phyloP scores from a whole-genome alignment of 2,113 vertebrate genomes.

The Rhagologus leucostigma region DNA sequence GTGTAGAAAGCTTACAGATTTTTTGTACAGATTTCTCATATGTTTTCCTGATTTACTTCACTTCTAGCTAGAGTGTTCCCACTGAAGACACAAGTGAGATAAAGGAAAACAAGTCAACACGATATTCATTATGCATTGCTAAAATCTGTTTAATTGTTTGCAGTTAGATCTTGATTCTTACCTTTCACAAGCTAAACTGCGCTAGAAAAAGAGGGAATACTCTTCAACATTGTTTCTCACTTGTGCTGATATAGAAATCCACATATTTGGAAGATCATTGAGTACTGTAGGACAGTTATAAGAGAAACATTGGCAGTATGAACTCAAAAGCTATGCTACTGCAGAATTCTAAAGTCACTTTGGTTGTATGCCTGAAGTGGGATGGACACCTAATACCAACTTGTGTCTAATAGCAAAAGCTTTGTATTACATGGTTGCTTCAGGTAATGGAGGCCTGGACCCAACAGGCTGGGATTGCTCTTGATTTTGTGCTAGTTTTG shows the following conservation, averaged over 20 bases:
- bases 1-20: neutral
- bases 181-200: neutral
- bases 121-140: neutral
- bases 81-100: neutral
- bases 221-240: neutral
- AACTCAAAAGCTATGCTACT: neutral
- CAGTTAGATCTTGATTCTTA: neutral
- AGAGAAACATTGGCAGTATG: neutral
- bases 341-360: neutral
- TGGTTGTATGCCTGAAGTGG: neutral
- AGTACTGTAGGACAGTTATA: neutral
- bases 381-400: neutral
- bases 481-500: neutral
- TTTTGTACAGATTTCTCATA: neutral
- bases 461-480: neutral
- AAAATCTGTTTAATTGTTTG: neutral
- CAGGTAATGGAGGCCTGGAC: neutral
- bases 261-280: neutral
- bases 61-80: neutral
- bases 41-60: neutral
- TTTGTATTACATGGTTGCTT: neutral
- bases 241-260: neutral
- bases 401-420: neutral
- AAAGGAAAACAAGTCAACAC: neutral
- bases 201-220: neutral